A percentile compares a stretch with the other conserved stretches of the same genome.
Evolutionary conservation across 92 coral and sea anemone species (phyloP).

Genomic region (Phenganax subtilis): DNA sequence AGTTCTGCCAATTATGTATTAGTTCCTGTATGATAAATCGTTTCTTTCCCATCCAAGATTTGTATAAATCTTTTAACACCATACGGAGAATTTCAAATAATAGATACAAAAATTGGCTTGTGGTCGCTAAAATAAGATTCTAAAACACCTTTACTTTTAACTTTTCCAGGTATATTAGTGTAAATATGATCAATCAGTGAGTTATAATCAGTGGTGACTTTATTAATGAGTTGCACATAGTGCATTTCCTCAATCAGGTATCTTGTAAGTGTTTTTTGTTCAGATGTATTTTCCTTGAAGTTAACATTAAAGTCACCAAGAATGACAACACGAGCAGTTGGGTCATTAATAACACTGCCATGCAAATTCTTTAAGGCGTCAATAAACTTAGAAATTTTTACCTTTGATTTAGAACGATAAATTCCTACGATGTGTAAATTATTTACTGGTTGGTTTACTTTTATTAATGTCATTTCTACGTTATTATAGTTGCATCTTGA

Average conservation of each 20-base stretch:
- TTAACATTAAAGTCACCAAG: too few species aligned
- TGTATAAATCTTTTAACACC: too few species aligned
- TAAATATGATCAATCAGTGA: conserved; percentile 52
- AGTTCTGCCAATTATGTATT: too few species aligned
- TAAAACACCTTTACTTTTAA: conserved; percentile 49
- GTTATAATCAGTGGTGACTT: conserved; percentile 53
- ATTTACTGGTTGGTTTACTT: not conserved
- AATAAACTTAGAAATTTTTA: conserved; percentile 5
- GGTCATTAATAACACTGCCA: conserved; percentile 30
- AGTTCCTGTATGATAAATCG: too few species aligned
- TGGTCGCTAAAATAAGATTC: conserved; percentile 67
- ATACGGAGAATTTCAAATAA: too few species aligned
- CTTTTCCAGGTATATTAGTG: conserved; percentile 49
- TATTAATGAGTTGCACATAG: conserved; percentile 51
- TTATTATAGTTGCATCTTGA: conserved; percentile 42
- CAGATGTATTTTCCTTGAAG: too few species aligned
- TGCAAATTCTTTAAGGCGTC: conserved; percentile 26
- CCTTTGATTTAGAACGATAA: conserved; percentile 51
- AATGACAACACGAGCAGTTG: too few species aligned
- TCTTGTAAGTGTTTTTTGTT: conserved; percentile 14
- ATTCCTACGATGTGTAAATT: conserved; percentile 36
- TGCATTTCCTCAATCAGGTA: conserved; percentile 47
- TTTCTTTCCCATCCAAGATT: too few species aligned
- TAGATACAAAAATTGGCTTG: conserved; percentile 51
- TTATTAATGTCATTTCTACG: conserved; percentile 21